phyloP scores from a whole-genome alignment of 2,113 vertebrate species.

The Cettia cetti region DNA sequence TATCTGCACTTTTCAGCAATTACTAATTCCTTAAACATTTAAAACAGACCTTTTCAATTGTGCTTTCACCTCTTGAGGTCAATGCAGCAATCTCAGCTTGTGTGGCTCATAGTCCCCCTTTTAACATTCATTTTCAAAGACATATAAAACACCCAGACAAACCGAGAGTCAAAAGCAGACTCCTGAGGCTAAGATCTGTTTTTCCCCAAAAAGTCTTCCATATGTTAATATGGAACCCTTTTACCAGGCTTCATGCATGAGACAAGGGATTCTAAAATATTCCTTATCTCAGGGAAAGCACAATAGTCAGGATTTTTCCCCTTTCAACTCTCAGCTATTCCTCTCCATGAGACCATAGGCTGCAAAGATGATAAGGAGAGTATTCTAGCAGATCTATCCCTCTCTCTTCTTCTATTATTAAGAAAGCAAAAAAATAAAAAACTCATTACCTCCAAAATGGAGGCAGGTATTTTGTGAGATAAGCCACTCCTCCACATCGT shows the following conservation, averaged over 20 bases:
- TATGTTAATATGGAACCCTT: constrained; percentile 35
- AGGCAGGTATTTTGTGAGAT: constrained; percentile 33
- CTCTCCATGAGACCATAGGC: background rate
- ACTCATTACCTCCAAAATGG: constrained; percentile 20
- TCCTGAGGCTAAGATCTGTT: constrained; percentile 21
- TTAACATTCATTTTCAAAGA: constrained; percentile 27
- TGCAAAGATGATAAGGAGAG: constrained; percentile 3
- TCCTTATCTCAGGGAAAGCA: constrained; percentile 46
- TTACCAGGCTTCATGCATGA: constrained; percentile 15
- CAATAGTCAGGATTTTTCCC: constrained; percentile 46
- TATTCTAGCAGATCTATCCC: constrained; percentile 23
- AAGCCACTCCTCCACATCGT: background rate
- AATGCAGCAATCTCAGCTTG: background rate
- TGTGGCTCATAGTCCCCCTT: background rate
- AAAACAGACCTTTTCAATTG: constrained; percentile 42
- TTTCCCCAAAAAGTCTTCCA: constrained; percentile 11
- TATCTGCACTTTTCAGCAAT: constrained; percentile 42
- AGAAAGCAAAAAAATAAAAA: background rate
- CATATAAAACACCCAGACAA: background rate
- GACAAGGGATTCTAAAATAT: constrained; percentile 44
- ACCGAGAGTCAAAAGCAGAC: constrained; percentile 26
- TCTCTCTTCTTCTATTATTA: constrained; percentile 39
- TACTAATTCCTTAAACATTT: constrained; percentile 59
- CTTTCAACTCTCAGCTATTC: constrained; percentile 35
- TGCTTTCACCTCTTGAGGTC: constrained; percentile 36